These are phyloP conservation scores for Allophyes oxyacanthae DNA, from an alignment of 2,888 invertebrate genomes.

Conservation along the genomic window DNA sequence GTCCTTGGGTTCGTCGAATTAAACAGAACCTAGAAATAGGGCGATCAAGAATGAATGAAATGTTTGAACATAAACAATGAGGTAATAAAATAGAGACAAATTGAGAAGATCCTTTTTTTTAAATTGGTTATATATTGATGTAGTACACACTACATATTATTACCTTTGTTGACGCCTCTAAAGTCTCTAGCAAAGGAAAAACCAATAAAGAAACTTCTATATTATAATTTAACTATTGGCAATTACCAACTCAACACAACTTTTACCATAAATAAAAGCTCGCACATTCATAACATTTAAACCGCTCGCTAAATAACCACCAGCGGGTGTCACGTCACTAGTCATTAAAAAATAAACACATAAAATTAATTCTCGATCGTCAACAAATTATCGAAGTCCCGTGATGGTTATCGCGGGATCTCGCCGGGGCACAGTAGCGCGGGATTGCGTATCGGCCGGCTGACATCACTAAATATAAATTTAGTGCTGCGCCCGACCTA, in stretches of 20 bases:
- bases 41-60: no score
- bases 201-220: constrained; percentile 29
- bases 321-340: constrained; percentile 56
- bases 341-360: constrained; percentile 63
- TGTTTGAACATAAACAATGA: no score
- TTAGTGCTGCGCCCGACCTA: constrained; percentile 74
- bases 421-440: constrained; percentile 75
- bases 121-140: no score
- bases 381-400: constrained; percentile 75
- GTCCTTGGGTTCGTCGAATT: background rate
- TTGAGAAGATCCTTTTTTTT: no score
- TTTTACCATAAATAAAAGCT: constrained; percentile 41
- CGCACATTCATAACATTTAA: constrained; percentile 44
- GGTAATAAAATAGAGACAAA: no score
- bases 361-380: constrained; percentile 69
- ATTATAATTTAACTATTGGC: constrained; percentile 39
- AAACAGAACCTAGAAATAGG: background rate
- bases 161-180: background rate
- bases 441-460: constrained; percentile 77
- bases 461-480: constrained; percentile 83
- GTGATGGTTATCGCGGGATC: constrained; percentile 73
- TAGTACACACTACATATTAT: no score
- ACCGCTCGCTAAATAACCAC: constrained; percentile 48
- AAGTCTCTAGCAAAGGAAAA: constrained; percentile 10
- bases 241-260: constrained; percentile 47